These are phyloP conservation scores for Tribolium castaneum DNA, from an alignment of 1,140 invertebrate species.

Conservation along the genomic window DNA sequence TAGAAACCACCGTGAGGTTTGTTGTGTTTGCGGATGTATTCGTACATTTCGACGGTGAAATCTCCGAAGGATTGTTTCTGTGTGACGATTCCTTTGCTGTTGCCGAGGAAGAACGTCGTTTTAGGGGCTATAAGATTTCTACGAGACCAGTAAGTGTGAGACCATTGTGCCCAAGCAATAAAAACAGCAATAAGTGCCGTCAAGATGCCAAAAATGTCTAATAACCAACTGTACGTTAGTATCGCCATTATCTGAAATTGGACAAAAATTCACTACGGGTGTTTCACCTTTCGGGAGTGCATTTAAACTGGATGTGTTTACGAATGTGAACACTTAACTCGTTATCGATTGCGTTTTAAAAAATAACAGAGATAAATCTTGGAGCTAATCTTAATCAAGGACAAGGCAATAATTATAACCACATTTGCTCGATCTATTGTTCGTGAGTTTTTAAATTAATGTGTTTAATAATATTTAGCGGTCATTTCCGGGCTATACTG, in stretches of 20 bases:
- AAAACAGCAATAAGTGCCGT: neutral
- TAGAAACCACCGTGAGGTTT: conserved; percentile 54
- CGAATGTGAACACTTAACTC: no score
- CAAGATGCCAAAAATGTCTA: neutral
- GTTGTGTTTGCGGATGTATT: neutral
- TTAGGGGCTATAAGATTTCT: neutral
- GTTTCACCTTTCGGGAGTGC: no score
- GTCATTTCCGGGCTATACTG: no score
- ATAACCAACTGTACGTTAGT: neutral
- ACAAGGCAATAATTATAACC: no score
- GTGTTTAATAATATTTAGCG: no score
- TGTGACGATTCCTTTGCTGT: neutral
- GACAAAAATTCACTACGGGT: neutral
- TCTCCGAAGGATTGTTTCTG: conserved; percentile 41
- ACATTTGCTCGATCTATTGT: no score
- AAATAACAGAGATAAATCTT: no score
- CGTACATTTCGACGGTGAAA: neutral
- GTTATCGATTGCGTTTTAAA: no score
- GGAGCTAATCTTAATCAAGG: no score
- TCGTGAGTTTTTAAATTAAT: no score
- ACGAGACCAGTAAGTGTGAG: conserved; percentile 4
- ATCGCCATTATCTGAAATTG: neutral
- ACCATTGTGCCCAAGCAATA: conserved; percentile 3
- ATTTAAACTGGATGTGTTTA: no score
- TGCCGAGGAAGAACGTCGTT: conserved; percentile 3